Evolutionary conservation across 2,797 vertebrate genomes (phyloP).

Genomic region (Pogoniulus pusillus): DNA sequence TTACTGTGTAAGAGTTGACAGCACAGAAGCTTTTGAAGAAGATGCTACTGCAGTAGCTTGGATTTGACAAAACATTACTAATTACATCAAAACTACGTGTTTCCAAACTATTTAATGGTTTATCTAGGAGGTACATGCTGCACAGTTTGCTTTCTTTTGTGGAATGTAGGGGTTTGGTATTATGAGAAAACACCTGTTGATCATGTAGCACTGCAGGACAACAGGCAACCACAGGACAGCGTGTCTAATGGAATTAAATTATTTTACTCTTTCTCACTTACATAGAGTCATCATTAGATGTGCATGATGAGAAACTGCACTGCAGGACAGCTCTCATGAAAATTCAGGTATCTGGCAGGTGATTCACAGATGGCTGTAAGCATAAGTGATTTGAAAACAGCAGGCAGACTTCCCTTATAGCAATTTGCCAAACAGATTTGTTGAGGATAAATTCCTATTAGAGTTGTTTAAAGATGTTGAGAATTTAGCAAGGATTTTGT

Average conservation of each 20-base stretch:
- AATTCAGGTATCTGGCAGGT: slow-evolving; percentile 23
- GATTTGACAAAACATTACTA: not conserved
- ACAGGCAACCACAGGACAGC: not conserved
- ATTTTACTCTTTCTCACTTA: not conserved
- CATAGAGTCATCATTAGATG: not conserved
- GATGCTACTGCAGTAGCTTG: not conserved
- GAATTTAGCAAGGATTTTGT: not conserved
- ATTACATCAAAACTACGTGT: not conserved
- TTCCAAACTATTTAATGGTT: rapidly evolving
- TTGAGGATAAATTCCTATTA: not conserved
- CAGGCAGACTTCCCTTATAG: not conserved
- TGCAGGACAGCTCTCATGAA: slow-evolving; percentile 22
- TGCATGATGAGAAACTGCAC: not conserved
- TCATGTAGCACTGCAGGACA: not conserved
- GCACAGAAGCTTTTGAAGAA: not conserved
- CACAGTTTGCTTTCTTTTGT: not conserved
- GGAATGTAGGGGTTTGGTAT: not conserved
- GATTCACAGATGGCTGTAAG: slow-evolving; percentile 33
- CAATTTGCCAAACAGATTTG: not conserved
- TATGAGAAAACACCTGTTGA: not conserved
- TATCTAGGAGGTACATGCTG: not conserved
- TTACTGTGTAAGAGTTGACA: not conserved
- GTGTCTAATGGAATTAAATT: not conserved
- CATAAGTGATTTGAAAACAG: slow-evolving; percentile 38
- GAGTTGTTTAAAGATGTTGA: not conserved